Base-by-base conservation (phyloP, 2,113 vertebrate genomes). In the Podilymbus podiceps region DNA sequence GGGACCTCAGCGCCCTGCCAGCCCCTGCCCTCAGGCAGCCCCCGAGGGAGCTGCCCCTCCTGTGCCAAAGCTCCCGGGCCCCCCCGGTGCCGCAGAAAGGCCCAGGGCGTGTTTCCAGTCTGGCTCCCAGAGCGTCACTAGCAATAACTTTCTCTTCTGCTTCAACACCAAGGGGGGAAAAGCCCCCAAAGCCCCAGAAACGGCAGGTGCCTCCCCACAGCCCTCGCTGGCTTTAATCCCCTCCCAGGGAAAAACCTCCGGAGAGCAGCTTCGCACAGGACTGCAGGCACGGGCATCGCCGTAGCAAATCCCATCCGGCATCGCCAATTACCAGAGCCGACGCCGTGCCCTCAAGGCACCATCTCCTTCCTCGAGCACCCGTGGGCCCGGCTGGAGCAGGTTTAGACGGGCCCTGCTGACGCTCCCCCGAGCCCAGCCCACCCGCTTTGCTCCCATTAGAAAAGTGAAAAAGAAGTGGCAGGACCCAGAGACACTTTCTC, bases 211-310 rank as follows among this genome's bases (percentile, higher is more conserved):
- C 40, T 4, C 60, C 59, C 33, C 5, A 1, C n/a, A 42, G 81
- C 66, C 27, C 53, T 35, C 7, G 0, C 71, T 30, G 71, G 33
- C 8, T 17, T 69, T 27, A 12, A 69, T 22, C 18, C 12, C 31
- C 31, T 17, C 1, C 18, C 5, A 0, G 7, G n/a, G 24, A 24
- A 22, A 68, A 31, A 3, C 2, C 19, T 49, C 60, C 56, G 1
- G 8, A 24, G 75, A 38, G 30, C 35, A 31, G 3, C 64, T 40
- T 28, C 1, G 23, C 38, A 4, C 31, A 40, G 71, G 28, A 4
- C 59, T 8, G 31, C 49, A 0, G 20, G 8, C 15, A 7, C 0
- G 0, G 40, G 56, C n/a, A 24, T 5, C 3, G 3, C 44, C 0
- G 5, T 4, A 1, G 9, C 33, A 42, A 44, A 28, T 13, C 33